Conservation (phyloP, 2,888 invertebrate genomes). For the Ichneumoninae sp. region DNA sequence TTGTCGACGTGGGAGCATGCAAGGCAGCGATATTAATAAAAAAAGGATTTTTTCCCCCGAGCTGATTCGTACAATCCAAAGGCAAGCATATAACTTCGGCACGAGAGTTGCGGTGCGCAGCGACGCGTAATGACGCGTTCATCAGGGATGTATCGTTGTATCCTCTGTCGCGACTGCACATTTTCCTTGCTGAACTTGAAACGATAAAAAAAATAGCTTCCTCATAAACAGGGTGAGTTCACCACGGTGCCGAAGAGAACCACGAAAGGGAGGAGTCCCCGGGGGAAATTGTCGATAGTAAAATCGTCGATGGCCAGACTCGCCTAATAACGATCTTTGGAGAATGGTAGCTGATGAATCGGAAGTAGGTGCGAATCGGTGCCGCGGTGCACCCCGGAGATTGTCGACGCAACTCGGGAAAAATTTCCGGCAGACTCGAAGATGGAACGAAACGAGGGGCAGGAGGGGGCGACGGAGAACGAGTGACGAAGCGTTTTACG, state of each 20-base stretch:
- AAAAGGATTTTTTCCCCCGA: conserved; percentile 1
- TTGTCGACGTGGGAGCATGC: background rate
- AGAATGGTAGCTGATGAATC: conserved; percentile 18
- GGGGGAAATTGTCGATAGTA: background rate
- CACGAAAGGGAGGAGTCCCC: conserved; percentile 4
- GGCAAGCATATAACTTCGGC: conserved; percentile 15
- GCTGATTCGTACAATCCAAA: conserved; percentile 35
- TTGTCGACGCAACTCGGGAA: conserved; percentile 11
- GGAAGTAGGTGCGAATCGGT: conserved; percentile 39
- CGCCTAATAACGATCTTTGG: conserved; percentile 33
- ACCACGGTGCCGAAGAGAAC: conserved; percentile 10
- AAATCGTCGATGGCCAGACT: conserved; percentile 6
- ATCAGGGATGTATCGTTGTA: conserved; percentile 25
- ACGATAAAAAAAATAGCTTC: conserved; percentile 21
- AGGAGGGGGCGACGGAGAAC: conserved; percentile 1
- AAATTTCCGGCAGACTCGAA: background rate
- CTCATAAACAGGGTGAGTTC: conserved; percentile 39
- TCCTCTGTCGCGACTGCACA: conserved; percentile 25
- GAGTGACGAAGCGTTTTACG: conserved; percentile 52
- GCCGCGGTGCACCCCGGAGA: background rate
- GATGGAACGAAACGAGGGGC: background rate
- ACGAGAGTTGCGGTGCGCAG: conserved; percentile 11
- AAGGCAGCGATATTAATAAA: background rate
- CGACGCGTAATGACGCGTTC: conserved; percentile 29
- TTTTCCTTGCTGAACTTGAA: conserved; percentile 16